Conservation (phyloP, 2,113 vertebrate genomes). For the Cacatua alba region DNA sequence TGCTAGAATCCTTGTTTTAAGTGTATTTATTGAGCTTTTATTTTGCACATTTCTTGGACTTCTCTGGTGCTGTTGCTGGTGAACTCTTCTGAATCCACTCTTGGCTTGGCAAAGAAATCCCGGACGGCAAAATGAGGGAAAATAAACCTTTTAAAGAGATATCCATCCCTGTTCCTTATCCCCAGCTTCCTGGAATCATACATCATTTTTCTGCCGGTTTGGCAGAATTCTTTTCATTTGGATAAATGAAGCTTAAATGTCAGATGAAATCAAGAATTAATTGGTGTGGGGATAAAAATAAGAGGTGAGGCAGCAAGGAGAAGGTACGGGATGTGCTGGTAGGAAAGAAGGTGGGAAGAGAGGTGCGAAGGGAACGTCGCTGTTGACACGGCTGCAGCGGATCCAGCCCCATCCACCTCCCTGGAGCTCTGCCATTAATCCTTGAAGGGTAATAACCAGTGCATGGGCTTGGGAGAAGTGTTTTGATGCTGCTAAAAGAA, state of each 20-base stretch:
- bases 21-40: background rate
- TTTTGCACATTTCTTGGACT: slow-evolving; percentile 34
- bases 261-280: background rate
- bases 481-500: background rate
- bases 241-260: background rate
- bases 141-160: slow-evolving; percentile 22
- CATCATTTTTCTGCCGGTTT: background rate
- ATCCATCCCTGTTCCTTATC: slow-evolving; percentile 17
- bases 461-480: background rate
- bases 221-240: background rate
- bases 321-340: background rate
- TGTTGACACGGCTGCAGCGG: background rate
- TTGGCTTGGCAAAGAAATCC: slow-evolving; percentile 12
- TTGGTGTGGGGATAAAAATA: background rate
- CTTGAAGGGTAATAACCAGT: background rate
- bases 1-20: background rate
- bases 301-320: background rate
- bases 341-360: background rate
- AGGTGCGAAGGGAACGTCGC: background rate
- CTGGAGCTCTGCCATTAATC: background rate
- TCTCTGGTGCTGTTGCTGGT: background rate
- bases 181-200: slow-evolving; percentile 29
- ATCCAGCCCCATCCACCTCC: background rate
- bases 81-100: slow-evolving; percentile 19
- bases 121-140: background rate